A percentile compares a stretch with the other conserved stretches of the same genome.
phyloP scores from a whole-genome alignment of 2,888 invertebrate genomes.

The Coelogynopora nodosa region DNA sequence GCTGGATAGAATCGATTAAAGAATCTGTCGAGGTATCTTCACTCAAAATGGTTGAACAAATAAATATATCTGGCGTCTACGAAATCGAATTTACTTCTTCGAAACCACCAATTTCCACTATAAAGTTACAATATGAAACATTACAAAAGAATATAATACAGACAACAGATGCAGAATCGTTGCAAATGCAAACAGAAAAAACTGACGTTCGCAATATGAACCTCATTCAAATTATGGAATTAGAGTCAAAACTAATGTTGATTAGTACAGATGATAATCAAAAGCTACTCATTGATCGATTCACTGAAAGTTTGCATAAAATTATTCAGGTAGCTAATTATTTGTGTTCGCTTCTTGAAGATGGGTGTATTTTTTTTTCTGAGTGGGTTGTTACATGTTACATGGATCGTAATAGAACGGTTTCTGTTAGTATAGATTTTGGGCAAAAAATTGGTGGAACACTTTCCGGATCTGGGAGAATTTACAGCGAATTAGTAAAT shows the following conservation, averaged over 20 bases:
- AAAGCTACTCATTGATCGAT: neutral
- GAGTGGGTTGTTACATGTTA: neutral
- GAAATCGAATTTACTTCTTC: neutral
- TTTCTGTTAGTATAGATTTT: neutral
- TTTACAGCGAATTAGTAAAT: neutral
- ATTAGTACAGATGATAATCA: constrained; percentile 51
- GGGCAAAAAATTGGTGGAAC: neutral
- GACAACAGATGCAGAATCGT: neutral
- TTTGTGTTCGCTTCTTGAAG: neutral
- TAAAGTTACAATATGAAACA: neutral
- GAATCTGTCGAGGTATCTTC: constrained; percentile 55
- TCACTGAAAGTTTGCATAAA: neutral
- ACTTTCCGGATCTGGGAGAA: neutral
- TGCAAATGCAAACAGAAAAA: no score
- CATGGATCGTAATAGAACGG: neutral
- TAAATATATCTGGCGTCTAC: constrained; percentile 53
- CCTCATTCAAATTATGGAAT: constrained; percentile 52
- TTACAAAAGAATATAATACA: neutral
- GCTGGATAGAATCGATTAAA: constrained; percentile 54
- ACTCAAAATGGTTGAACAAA: constrained; percentile 52
- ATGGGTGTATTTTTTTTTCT: neutral
- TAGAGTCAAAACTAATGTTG: constrained; percentile 57
- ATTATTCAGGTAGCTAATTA: neutral
- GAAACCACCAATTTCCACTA: neutral
- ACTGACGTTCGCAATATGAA: neutral